Percentiles rank a stretch among this genome's conserved stretches.
phyloP scores from a whole-genome alignment of 2,797 vertebrate species.

The Chrysocyon brachyurus region DNA sequence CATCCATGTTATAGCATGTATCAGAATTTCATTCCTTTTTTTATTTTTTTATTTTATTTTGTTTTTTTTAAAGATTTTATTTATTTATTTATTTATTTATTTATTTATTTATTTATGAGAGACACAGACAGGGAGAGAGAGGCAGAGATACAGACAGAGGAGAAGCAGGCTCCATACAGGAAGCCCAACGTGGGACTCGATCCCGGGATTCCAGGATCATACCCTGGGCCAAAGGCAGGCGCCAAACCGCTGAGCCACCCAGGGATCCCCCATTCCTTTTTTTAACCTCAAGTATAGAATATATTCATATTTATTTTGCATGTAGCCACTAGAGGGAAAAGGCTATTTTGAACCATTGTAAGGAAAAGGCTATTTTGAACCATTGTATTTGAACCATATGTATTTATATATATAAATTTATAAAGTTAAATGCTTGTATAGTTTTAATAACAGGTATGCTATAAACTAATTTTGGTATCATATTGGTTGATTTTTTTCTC shows the following conservation, averaged over 20 bases:
- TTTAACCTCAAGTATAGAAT: not conserved
- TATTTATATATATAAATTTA: not conserved
- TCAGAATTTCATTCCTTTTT: not conserved
- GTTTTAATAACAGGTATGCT: not conserved
- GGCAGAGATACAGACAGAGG: no score
- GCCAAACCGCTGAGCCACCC: no score
- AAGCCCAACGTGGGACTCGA: no score
- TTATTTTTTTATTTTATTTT: no score
- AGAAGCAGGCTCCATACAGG: no score
- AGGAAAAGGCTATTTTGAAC: not conserved
- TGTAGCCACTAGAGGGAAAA: not conserved
- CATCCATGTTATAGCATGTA: not conserved
- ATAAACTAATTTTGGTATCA: conserved; percentile 1
- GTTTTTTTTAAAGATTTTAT: no score
- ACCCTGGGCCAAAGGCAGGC: no score
- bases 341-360: not conserved
- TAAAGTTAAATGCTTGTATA: not conserved
- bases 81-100: no score
- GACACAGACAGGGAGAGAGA: no score
- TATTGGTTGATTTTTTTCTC: not conserved
- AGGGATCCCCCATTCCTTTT: not conserved
- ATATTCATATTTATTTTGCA: not conserved
- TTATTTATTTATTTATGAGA: no score
- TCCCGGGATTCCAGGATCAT: no score
- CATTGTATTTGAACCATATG: not conserved